Percentiles rank a stretch among this genome's conserved stretches.
These are phyloP conservation scores for Marisa cornuarietis DNA, from an alignment of 1,140 invertebrate genomes.

Conservation along the genomic window DNA sequence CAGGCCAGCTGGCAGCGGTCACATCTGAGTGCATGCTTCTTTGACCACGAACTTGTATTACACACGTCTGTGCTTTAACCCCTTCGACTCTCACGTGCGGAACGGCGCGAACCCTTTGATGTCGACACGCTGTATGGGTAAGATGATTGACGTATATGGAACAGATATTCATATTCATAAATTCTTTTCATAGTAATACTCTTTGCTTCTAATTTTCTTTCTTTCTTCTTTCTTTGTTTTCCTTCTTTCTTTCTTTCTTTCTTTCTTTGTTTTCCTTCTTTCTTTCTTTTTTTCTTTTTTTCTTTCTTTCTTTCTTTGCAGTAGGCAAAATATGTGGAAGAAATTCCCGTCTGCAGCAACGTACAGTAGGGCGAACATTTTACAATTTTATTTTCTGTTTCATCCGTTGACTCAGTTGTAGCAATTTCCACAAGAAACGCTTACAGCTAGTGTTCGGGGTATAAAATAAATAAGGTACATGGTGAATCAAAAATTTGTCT, in stretches of 20 bases:
- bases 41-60: too few species aligned
- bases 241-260: background rate
- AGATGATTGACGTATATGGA: too few species aligned
- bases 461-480: background rate
- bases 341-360: too few species aligned
- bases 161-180: background rate
- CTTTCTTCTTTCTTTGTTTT: background rate
- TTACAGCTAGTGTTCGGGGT: background rate
- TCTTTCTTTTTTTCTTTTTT: background rate
- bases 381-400: background rate
- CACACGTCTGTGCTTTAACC: too few species aligned
- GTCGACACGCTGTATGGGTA: too few species aligned
- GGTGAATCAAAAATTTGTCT: background rate
- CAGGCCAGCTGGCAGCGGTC: too few species aligned
- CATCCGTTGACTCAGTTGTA: background rate
- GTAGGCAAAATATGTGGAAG: too few species aligned
- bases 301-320: background rate
- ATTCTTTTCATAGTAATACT: background rate
- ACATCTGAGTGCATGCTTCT: background rate
- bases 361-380: too few species aligned
- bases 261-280: background rate
- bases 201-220: background rate
- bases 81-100: background rate
- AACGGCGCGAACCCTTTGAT: background rate
- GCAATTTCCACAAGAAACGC: background rate